phyloP scores from a whole-genome alignment of 2,797 vertebrate species.

The Aphelocoma californica region DNA sequence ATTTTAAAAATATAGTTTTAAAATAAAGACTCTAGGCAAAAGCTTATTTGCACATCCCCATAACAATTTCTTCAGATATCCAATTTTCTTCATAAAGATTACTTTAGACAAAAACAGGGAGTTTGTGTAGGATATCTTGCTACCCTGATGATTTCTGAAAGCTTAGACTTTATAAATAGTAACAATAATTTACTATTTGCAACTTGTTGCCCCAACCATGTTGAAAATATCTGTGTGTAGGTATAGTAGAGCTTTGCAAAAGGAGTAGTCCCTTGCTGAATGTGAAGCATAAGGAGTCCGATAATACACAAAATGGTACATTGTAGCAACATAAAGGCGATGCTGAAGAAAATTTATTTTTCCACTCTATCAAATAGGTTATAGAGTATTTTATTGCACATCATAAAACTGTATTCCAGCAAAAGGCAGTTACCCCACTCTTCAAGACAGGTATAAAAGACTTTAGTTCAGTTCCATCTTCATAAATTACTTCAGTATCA shows the following conservation, averaged over 20 bases:
- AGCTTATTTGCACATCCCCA: background rate
- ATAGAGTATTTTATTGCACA: conserved; percentile 27
- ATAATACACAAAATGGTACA: background rate
- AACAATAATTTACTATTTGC: background rate
- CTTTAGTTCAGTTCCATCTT: background rate
- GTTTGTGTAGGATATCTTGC: background rate
- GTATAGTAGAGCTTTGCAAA: background rate
- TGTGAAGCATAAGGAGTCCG: background rate
- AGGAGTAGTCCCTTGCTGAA: background rate
- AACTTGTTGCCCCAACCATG: background rate
- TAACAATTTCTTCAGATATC: background rate
- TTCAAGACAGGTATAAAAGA: conserved; percentile 15
- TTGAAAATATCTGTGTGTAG: background rate
- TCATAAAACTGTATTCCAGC: conserved; percentile 34
- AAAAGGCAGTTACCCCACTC: background rate
- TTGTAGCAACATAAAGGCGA: background rate
- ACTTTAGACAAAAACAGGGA: background rate
- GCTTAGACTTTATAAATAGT: background rate
- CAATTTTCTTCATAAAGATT: background rate
- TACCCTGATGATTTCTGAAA: background rate
- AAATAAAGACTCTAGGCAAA: background rate
- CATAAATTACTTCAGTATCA: conserved; percentile 17
- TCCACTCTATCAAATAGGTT: conserved; percentile 34
- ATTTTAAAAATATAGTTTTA: background rate
- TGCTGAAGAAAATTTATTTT: conserved; percentile 48